Evolutionary conservation across 2,888 invertebrate species (phyloP), one percentile per base, ranked within the genome.

Genomic region (Drosophila pegasa): DNA sequence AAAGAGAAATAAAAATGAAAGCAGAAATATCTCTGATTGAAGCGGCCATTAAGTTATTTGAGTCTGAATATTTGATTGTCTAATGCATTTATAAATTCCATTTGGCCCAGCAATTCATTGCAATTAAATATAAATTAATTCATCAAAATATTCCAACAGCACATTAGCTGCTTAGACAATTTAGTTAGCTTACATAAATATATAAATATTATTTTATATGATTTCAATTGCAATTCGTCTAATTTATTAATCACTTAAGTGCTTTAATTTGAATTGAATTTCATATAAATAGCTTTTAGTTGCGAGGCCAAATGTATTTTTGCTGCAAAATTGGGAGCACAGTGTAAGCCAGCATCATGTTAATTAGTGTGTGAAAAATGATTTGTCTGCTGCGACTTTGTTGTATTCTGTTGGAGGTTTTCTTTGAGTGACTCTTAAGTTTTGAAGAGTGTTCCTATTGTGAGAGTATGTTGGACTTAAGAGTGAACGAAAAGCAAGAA

Each of bases 281-380:
- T 14, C 35, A 18, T 4, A n/a, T n/a, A n/a, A 64, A 38, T 3
- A 20, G 25, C 5, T n/a, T n/a, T 16, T 22, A 22, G 10, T 22
- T 10, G 6, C 1, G 50, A 35, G 22, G 4, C 20, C 8, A 25
- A 25, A 27, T 10, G 5, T 27, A 12, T 27, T 10, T 29, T 29
- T 16, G 37, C 37, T 38, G 12, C 16, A 9, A 29, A 29, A 18
- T 52, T 52, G 20, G 45, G 16, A 37, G 40, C 45, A 18, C 20
- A 18, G 52, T 50, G 48, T 62, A 38, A 29, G 7, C 31, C 40
- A 25, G 38, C 47, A 45, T 47, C 52, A 33, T 74, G 74, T 75
- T 75, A 74, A 75, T 75, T 75, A 75, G 70, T 66, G 65, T 75
- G 74, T 63, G 62, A 73, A 66, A 50, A 67, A 73, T 59, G 25